Evolutionary conservation across 2,888 invertebrate genomes (phyloP).

Genomic region (Oscheius myriophilus): DNA sequence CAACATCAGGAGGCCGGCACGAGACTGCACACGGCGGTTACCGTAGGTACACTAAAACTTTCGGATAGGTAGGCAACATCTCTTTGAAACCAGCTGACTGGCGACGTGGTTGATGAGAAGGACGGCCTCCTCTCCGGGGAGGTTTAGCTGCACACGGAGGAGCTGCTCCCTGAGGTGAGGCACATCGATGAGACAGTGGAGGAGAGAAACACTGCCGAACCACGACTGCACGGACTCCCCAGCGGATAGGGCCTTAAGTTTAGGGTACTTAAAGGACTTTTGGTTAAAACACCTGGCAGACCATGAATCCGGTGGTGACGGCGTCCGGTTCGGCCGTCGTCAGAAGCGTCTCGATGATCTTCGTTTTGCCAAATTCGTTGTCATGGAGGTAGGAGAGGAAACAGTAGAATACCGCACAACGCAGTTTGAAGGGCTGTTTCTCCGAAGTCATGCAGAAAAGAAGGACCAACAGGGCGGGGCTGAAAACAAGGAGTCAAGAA

Average conservation of each 20-base stretch:
- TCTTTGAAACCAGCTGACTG: slow-evolving; percentile 38
- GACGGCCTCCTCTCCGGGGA: slow-evolving; percentile 78
- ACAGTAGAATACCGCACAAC: slow-evolving; percentile 95
- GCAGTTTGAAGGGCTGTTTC: slow-evolving; percentile 87
- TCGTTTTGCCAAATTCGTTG: slow-evolving; percentile 81
- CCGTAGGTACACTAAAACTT: slow-evolving; percentile 47
- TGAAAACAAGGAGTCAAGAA: slow-evolving; percentile 69
- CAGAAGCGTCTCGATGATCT: slow-evolving; percentile 88
- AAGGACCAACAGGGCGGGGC: slow-evolving; percentile 91
- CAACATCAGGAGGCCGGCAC: slow-evolving; percentile 89
- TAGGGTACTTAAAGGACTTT: no score
- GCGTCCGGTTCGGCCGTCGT: slow-evolving; percentile 80
- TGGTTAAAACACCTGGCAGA: slow-evolving; percentile 37
- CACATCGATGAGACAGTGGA: slow-evolving; percentile 85
- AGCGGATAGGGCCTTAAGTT: slow-evolving; percentile 47
- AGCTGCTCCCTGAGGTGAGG: slow-evolving; percentile 82
- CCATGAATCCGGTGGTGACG: slow-evolving; percentile 44
- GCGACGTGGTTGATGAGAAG: slow-evolving; percentile 88
- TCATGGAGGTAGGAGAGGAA: slow-evolving; percentile 94
- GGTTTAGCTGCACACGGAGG: slow-evolving; percentile 85
- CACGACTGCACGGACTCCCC: slow-evolving; percentile 56
- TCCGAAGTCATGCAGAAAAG: slow-evolving; percentile 99
- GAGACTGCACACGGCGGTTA: slow-evolving; percentile 76
- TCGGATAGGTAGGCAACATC: background rate
- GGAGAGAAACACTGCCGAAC: slow-evolving; percentile 91